Percentiles rank a stretch among this genome's conserved stretches.
phyloP scores from a whole-genome alignment of 2,113 vertebrate genomes.

The Pluvialis apricaria region DNA sequence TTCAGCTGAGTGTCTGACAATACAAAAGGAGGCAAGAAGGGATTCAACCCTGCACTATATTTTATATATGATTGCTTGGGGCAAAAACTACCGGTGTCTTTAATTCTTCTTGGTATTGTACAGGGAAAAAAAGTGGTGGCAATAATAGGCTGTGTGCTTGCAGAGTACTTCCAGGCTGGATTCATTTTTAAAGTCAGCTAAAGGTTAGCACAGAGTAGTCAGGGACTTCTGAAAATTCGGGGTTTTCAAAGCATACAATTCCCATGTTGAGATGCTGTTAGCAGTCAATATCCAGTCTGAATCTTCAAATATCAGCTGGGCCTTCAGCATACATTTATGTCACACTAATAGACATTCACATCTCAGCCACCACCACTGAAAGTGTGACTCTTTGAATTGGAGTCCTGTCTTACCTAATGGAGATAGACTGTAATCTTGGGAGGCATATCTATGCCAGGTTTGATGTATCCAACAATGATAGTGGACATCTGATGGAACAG shows the following conservation, averaged over 20 bases:
- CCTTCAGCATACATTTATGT: background rate
- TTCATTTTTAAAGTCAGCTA: background rate
- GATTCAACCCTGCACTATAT: background rate
- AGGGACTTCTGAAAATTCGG: constrained; percentile 9
- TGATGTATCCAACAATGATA: background rate
- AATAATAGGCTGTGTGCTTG: background rate
- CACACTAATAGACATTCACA: background rate
- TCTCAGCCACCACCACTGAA: background rate
- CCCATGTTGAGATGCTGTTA: background rate
- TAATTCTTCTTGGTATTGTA: background rate
- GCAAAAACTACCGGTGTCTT: background rate
- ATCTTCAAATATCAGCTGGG: background rate
- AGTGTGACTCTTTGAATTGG: background rate
- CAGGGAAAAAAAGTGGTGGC: background rate
- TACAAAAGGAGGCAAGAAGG: background rate
- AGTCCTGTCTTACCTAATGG: background rate
- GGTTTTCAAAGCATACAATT: background rate
- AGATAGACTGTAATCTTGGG: background rate
- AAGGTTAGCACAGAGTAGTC: background rate
- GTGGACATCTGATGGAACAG: background rate
- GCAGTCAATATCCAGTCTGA: background rate
- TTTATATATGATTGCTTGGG: background rate
- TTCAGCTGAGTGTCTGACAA: background rate
- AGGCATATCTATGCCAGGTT: background rate
- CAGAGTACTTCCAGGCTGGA: background rate